Conservation (phyloP, 92 coral and sea anemone species). For the Epizoanthus rinbou region DNA sequence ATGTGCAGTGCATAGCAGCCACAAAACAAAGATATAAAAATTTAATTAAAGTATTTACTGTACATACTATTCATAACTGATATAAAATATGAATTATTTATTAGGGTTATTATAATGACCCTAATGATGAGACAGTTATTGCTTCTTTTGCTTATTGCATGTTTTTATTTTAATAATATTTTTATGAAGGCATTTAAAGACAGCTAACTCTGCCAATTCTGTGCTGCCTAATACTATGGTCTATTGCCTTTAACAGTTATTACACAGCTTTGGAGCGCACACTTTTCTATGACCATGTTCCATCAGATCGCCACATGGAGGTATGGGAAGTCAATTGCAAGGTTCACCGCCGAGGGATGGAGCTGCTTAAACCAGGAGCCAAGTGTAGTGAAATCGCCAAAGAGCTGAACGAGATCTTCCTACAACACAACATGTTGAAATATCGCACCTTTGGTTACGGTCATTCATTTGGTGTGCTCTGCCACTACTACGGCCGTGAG, state of each 20-base stretch:
- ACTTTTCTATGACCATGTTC: conserved; percentile 81
- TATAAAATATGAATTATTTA: no score
- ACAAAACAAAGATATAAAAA: no score
- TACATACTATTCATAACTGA: no score
- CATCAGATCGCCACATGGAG: conserved; percentile 84
- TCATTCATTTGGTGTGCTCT: conserved; percentile 88
- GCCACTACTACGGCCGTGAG: conserved; percentile 95
- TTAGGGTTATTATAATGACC: no score
- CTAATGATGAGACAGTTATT: no score
- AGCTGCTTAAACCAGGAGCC: conserved; percentile 17
- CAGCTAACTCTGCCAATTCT: no score
- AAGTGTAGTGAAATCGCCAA: conserved; percentile 80
- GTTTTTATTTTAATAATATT: no score
- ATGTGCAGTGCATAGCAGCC: no score
- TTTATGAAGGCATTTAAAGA: no score
- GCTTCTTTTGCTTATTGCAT: no score
- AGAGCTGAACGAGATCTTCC: conserved; percentile 80
- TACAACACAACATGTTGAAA: conserved; percentile 70
- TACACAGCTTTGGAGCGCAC: conserved; percentile 77
- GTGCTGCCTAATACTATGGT: no score
- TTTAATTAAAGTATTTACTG: no score
- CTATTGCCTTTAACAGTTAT: conserved; percentile 37
- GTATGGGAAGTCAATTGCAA: conserved; percentile 83
- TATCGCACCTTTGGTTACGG: conserved; percentile 93
- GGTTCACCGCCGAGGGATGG: conserved; percentile 85